Evolutionary conservation across 2,113 vertebrate genomes (phyloP).

Genomic region (Uria aalge): DNA sequence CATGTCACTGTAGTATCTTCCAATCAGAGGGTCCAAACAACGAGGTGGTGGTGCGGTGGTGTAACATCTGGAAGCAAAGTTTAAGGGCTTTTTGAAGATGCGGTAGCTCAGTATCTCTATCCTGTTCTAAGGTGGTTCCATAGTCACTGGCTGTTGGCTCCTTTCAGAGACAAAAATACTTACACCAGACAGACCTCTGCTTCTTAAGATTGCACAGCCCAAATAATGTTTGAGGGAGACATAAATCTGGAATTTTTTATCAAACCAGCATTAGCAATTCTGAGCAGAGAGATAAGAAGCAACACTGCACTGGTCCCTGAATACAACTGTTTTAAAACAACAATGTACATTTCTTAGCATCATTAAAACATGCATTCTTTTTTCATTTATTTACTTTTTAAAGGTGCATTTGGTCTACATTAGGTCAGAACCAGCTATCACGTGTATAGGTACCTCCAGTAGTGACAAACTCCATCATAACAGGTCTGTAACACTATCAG

Average conservation of each 20-base stretch:
- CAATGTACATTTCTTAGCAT: background rate
- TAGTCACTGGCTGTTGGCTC: background rate
- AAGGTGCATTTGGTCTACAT: background rate
- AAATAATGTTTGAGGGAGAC: background rate
- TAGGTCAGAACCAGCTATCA: background rate
- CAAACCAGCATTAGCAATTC: background rate
- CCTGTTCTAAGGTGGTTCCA: background rate
- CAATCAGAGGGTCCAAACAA: background rate
- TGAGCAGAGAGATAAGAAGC: background rate
- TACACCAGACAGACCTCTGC: background rate
- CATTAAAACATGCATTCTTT: background rate
- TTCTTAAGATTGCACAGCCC: background rate
- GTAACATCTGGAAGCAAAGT: background rate
- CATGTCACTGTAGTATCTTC: background rate
- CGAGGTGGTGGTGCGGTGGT: background rate
- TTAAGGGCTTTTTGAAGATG: background rate
- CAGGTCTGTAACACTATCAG: background rate
- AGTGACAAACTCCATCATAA: background rate
- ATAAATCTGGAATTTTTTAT: background rate
- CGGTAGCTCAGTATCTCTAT: background rate
- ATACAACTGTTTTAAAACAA: background rate
- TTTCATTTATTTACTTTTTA: background rate
- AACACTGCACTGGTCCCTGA: background rate
- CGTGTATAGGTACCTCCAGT: background rate
- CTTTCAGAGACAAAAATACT: background rate